These are phyloP conservation scores for Anoplolepis gracilipes DNA, from an alignment of 1,140 invertebrate genomes.

Conservation along the genomic window DNA sequence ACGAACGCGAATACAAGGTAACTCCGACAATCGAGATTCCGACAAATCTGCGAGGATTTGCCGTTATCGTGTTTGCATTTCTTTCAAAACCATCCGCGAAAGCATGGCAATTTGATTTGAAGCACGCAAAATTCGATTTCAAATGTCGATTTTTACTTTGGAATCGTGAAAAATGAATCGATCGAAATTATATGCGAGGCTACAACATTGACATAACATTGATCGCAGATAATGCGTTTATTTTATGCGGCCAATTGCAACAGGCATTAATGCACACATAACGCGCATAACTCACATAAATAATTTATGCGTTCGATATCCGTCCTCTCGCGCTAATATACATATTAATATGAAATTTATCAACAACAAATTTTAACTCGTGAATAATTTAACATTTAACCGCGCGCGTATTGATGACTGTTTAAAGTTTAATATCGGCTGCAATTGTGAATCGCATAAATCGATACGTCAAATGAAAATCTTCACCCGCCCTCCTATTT, in stretches of 20 bases:
- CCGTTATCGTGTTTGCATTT: not conserved
- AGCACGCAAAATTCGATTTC: not conserved
- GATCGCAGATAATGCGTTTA: constrained; percentile 48
- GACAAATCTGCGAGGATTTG: not conserved
- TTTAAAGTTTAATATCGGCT: constrained; percentile 14
- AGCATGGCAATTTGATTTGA: not conserved
- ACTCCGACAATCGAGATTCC: not conserved
- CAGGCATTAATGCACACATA: constrained; percentile 22
- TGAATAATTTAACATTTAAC: constrained; percentile 44
- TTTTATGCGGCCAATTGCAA: constrained; percentile 52
- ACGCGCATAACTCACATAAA: constrained; percentile 39
- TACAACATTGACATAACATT: constrained; percentile 3
- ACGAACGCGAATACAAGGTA: constrained; percentile 28
- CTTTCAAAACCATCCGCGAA: not conserved
- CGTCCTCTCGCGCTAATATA: constrained; percentile 19
- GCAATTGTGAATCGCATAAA: constrained; percentile 9
- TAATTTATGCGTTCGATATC: constrained; percentile 43
- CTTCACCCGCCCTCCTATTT: not conserved
- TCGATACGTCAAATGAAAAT: constrained; percentile 17
- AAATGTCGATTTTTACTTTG: not conserved
- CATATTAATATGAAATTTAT: constrained; percentile 62
- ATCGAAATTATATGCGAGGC: not conserved
- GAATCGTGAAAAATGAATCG: not conserved
- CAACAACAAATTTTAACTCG: constrained; percentile 55
- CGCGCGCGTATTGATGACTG: constrained; percentile 14